phyloP scores from a whole-genome alignment of 2,797 vertebrate genomes.

The Eulemur rubriventer region DNA sequence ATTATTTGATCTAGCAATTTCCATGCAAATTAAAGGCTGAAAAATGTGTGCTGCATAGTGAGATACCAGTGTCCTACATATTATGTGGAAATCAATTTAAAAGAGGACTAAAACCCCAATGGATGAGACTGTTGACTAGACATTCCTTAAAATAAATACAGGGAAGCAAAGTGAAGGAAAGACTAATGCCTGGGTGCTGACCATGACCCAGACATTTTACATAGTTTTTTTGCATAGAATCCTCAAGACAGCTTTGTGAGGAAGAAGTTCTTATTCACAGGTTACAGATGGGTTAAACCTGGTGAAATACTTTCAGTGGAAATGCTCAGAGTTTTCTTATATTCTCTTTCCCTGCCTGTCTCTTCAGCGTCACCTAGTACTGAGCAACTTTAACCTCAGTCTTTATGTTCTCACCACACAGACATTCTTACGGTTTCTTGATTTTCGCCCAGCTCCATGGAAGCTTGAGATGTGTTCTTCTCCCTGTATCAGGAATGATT shows the following conservation, averaged over 20 bases:
- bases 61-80: conserved; percentile 35
- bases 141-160: conserved; percentile 66
- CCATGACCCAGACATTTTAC: conserved; percentile 14
- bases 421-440: rapidly evolving
- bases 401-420: not conserved
- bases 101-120: conserved; percentile 68
- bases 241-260: not conserved
- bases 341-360: not conserved
- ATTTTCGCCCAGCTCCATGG: not conserved
- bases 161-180: conserved; percentile 23
- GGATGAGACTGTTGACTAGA: conserved; percentile 66
- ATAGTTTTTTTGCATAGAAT: not conserved
- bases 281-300: not conserved
- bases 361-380: not conserved
- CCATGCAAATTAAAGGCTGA: conserved; percentile 66
- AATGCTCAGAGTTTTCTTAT: not conserved
- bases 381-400: not conserved
- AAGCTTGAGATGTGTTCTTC: not conserved
- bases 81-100: conserved; percentile 57
- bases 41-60: not conserved
- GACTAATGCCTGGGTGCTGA: not conserved
- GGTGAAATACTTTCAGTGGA: not conserved
- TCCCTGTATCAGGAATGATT: not conserved
- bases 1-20: conserved; percentile 73
- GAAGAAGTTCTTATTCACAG: not conserved